These are phyloP conservation scores for Invenusta paracnida DNA, from an alignment of 2,888 invertebrate genomes.

Conservation along the genomic window DNA sequence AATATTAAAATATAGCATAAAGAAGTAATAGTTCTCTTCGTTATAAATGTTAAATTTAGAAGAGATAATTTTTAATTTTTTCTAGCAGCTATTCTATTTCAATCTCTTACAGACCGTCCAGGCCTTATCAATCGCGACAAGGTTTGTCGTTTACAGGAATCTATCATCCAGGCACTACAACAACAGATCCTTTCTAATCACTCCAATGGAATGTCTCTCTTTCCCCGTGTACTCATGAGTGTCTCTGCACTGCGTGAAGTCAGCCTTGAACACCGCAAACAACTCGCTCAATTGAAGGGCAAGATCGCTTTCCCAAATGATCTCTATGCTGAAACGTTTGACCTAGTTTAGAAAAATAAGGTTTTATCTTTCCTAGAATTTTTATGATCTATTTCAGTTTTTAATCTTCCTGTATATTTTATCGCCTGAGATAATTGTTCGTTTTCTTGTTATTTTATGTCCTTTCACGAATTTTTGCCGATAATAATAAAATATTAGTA, in stretches of 20 bases:
- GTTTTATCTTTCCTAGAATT: too few relatives aligned
- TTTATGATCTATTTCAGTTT: too few relatives aligned
- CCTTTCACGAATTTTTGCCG: too few relatives aligned
- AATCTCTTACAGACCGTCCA: constrained; percentile 52
- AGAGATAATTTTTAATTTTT: too few relatives aligned
- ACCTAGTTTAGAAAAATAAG: constrained; percentile 49
- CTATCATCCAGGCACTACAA: constrained; percentile 56
- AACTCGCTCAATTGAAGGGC: constrained; percentile 55
- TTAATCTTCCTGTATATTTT: too few relatives aligned
- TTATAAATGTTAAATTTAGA: too few relatives aligned
- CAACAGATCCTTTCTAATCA: constrained; percentile 53
- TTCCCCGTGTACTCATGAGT: constrained; percentile 58
- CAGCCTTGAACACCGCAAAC: constrained; percentile 57
- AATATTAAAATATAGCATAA: too few relatives aligned
- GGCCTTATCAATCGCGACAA: constrained; percentile 56
- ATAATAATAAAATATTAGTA: too few relatives aligned
- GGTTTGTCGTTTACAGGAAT: constrained; percentile 56
- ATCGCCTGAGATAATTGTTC: too few relatives aligned
- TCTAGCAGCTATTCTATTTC: too few relatives aligned
- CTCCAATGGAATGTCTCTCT: constrained; percentile 52
- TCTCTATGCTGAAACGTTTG: constrained; percentile 57
- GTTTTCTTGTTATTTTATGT: too few relatives aligned
- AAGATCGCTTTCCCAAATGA: constrained; percentile 54
- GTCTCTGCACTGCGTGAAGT: constrained; percentile 58
- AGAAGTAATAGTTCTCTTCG: too few relatives aligned